phyloP scores from a whole-genome alignment of 2,888 invertebrate genomes.

The Andrena bucephala region DNA sequence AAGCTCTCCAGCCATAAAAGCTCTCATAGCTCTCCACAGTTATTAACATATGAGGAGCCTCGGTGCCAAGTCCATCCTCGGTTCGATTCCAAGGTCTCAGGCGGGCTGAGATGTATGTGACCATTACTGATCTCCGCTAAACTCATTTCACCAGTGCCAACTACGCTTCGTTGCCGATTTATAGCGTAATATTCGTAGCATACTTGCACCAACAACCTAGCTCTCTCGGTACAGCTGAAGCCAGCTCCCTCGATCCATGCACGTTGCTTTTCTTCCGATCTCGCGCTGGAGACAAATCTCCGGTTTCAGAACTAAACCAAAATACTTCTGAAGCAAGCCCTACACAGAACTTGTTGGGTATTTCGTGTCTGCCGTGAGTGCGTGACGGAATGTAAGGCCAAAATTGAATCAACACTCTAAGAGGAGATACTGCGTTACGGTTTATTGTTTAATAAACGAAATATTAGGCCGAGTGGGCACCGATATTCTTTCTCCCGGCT shows the following conservation, averaged over 20 bases:
- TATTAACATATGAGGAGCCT: conserved; percentile 53
- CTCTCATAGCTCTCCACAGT: conserved; percentile 31
- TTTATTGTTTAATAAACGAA: too few species aligned
- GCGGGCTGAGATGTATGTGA: conserved; percentile 46
- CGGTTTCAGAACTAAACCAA: too few species aligned
- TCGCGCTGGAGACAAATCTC: not conserved
- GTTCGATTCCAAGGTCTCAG: conserved; percentile 37
- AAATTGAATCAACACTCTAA: too few species aligned
- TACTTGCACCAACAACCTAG: not conserved
- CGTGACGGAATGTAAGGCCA: too few species aligned
- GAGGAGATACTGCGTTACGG: too few species aligned
- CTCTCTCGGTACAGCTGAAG: not conserved
- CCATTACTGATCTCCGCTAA: conserved; percentile 53
- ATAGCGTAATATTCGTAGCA: conserved; percentile 34
- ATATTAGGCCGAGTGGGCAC: too few species aligned
- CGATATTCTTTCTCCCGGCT: too few species aligned
- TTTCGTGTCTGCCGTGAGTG: too few species aligned
- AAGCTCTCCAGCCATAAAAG: conserved; percentile 43
- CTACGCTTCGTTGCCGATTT: conserved; percentile 42
- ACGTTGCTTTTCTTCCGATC: not conserved
- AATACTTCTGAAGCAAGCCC: too few species aligned
- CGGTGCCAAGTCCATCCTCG: conserved; percentile 53
- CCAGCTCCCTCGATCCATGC: not conserved
- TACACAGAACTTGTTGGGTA: too few species aligned
- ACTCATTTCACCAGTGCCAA: conserved; percentile 53